Evolutionary conservation across 2,888 invertebrate species (phyloP).

Genomic region (Cheilosia grossa): DNA sequence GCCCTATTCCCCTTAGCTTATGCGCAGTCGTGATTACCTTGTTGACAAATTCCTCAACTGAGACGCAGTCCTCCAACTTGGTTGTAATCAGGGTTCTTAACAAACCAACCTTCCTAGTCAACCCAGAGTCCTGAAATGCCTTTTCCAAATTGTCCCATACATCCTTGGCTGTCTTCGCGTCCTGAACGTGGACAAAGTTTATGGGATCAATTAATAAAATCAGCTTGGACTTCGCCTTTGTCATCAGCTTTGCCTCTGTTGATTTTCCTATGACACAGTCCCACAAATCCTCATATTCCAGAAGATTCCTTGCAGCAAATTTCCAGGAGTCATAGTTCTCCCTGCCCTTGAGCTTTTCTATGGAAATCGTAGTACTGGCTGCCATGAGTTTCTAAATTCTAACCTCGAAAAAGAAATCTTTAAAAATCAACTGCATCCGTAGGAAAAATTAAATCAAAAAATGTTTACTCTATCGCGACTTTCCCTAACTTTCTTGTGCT

Average conservation of each 20-base stretch:
- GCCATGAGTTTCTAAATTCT: too few species aligned
- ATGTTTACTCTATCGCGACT: too few species aligned
- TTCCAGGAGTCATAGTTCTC: too few species aligned
- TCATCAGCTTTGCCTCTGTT: not conserved
- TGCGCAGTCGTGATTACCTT: conserved; percentile 76
- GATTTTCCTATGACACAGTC: too few species aligned
- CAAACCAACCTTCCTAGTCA: conserved; percentile 77
- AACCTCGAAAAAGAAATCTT: too few species aligned
- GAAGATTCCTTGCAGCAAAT: too few species aligned
- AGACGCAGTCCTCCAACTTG: conserved; percentile 68
- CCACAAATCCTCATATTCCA: too few species aligned
- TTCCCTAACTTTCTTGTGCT: too few species aligned
- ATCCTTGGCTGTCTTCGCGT: conserved; percentile 75
- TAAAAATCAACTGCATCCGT: not conserved
- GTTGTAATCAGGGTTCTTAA: conserved; percentile 74
- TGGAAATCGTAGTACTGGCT: too few species aligned
- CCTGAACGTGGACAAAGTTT: conserved; percentile 76
- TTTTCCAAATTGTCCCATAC: conserved; percentile 76
- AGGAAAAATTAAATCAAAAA: too few species aligned
- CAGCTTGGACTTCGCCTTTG: conserved; percentile 40
- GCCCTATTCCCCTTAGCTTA: not conserved
- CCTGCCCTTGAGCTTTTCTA: too few species aligned
- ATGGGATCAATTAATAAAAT: conserved; percentile 72
- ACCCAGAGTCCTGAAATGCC: conserved; percentile 77
- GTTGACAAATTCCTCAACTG: conserved; percentile 77